A percentile compares a stretch with the other conserved stretches of the same genome.
phyloP scores from a whole-genome alignment of 2,888 invertebrate genomes.

The Tetanocera ferruginea region DNA sequence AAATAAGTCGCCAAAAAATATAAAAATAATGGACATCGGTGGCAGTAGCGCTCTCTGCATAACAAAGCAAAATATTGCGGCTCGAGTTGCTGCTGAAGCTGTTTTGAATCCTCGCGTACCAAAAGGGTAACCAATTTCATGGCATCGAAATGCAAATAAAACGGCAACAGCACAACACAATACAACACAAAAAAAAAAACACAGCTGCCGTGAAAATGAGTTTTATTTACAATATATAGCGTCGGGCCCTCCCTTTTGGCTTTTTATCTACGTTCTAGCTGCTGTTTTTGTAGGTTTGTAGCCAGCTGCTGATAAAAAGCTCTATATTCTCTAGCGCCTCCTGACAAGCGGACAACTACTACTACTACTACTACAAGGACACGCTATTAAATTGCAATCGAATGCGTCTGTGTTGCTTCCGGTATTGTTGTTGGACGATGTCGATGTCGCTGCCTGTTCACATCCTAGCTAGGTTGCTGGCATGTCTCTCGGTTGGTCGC shows the following conservation, averaged over 20 bases:
- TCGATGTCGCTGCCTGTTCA: not conserved
- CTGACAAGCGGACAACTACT: slow-evolving; percentile 1
- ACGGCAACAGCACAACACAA: not conserved
- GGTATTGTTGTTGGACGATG: not conserved
- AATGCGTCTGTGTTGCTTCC: not conserved
- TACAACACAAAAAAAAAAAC: not conserved
- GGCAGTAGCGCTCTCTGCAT: not conserved
- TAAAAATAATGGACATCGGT: slow-evolving; percentile 15
- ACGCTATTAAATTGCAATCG: slow-evolving; percentile 17
- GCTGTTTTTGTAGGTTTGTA: not conserved
- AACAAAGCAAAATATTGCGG: slow-evolving; percentile 2
- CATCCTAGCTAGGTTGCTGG: not conserved
- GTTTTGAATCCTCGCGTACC: not conserved
- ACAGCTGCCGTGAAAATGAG: slow-evolving; percentile 4
- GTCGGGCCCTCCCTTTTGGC: too few relatives aligned
- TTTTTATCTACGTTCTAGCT: not conserved
- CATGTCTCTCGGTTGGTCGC: not conserved
- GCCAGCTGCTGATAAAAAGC: not conserved
- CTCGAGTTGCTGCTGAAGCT: not conserved
- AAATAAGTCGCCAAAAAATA: slow-evolving; percentile 4
- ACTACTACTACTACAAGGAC: slow-evolving; percentile 9
- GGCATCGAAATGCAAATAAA: slow-evolving; percentile 1
- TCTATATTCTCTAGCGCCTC: not conserved
- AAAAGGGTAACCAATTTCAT: not conserved
- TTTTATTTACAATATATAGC: not conserved